phyloP scores from a whole-genome alignment of 2,113 vertebrate species.

The Thinocorus orbignyianus region DNA sequence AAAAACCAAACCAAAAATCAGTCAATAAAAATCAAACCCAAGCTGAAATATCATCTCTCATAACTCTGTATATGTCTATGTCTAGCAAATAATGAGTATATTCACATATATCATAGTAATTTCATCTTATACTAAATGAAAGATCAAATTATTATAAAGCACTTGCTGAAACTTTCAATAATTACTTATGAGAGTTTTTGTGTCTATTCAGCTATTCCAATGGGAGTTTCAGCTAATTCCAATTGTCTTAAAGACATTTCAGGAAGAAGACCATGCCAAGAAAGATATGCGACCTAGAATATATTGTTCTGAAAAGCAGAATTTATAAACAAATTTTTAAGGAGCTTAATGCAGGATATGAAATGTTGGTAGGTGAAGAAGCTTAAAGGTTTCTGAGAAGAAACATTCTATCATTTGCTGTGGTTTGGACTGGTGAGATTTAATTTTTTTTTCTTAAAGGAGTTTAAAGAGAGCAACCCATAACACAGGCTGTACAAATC shows the following conservation, averaged over 20 bases:
- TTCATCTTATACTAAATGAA: background rate
- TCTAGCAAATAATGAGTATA: background rate
- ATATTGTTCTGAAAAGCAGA: background rate
- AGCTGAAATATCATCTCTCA: background rate
- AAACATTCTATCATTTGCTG: background rate
- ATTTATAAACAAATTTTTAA: background rate
- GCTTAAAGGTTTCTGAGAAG: background rate
- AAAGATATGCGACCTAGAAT: background rate
- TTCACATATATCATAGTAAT: background rate
- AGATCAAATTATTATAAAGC: background rate
- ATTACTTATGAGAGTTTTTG: background rate
- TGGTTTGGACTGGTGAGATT: background rate
- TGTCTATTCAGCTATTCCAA: background rate
- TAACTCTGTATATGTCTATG: background rate
- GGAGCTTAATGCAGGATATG: rapidly evolving
- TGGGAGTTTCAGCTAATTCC: background rate
- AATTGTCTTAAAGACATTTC: background rate
- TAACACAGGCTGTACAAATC: background rate
- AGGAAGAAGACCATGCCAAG: background rate
- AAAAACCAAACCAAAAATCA: background rate
- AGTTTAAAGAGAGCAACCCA: background rate
- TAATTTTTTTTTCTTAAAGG: background rate
- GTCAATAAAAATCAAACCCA: background rate
- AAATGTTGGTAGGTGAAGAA: background rate
- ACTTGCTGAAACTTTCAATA: background rate